Evolutionary conservation across 1,140 invertebrate species (phyloP).

Genomic region (Heliconius melpomene): DNA sequence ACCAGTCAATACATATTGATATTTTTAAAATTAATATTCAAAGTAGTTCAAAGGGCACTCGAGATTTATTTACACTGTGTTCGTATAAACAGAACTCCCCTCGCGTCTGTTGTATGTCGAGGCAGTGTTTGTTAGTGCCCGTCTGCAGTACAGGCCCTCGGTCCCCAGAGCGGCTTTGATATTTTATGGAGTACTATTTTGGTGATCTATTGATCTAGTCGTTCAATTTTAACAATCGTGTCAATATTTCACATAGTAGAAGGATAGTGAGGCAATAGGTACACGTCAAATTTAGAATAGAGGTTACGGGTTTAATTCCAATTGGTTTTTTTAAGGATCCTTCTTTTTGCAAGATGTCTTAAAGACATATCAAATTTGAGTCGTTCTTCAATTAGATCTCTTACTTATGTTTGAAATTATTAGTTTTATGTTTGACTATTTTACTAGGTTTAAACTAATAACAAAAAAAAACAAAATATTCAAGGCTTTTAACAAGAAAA

Average conservation of each 20-base stretch:
- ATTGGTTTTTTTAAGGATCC: too few relatives aligned
- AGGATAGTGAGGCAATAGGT: neutral
- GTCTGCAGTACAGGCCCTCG: conserved; percentile 38
- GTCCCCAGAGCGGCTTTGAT: conserved; percentile 40
- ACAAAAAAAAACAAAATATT: neutral
- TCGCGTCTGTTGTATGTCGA: conserved; percentile 68
- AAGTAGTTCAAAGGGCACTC: conserved; percentile 56
- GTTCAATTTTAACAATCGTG: conserved; percentile 25
- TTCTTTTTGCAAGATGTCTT: too few relatives aligned
- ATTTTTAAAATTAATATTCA: conserved; percentile 28
- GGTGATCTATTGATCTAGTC: conserved; percentile 41
- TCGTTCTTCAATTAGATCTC: too few relatives aligned
- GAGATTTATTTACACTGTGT: conserved; percentile 64
- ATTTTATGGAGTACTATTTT: conserved; percentile 39
- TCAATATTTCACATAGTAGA: neutral
- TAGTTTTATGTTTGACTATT: too few relatives aligned
- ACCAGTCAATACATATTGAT: neutral
- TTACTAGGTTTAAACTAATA: neutral
- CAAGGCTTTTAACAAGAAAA: neutral
- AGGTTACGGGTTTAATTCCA: too few relatives aligned
- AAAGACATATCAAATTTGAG: too few relatives aligned
- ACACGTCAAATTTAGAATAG: too few relatives aligned
- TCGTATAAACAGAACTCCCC: conserved; percentile 56
- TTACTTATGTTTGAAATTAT: neutral
- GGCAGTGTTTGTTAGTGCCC: conserved; percentile 58